Percentiles rank a stretch among this genome's conserved stretches.
These are phyloP conservation scores for Coenonympha arcania DNA, from an alignment of 2,888 invertebrate genomes.

Conservation along the genomic window DNA sequence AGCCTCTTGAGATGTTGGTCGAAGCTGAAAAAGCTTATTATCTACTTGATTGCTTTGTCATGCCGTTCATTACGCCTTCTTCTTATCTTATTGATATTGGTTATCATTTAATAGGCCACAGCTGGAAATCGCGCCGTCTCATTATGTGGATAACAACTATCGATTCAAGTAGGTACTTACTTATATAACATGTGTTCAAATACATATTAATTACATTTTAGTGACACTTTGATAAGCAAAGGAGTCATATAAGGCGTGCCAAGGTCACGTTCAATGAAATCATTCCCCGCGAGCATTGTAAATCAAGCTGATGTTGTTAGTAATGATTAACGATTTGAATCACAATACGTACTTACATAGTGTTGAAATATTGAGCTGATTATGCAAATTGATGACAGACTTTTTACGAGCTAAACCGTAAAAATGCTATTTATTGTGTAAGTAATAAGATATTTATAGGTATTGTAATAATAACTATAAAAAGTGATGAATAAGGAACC, in stretches of 20 bases:
- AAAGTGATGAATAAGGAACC: background rate
- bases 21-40: too few relatives aligned
- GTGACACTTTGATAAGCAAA: background rate
- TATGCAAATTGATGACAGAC: constrained; percentile 1
- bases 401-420: background rate
- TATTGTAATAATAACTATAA: background rate
- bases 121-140: too few relatives aligned
- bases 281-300: constrained; percentile 15
- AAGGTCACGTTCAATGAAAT: constrained; percentile 42
- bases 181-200: background rate
- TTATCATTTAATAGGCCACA: too few relatives aligned
- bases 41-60: too few relatives aligned
- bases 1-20: too few relatives aligned
- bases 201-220: background rate
- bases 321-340: background rate
- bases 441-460: background rate
- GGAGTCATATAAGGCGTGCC: constrained; percentile 39
- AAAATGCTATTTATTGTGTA: background rate
- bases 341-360: too few relatives aligned
- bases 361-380: background rate
- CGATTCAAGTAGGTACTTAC: too few relatives aligned
- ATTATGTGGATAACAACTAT: too few relatives aligned
- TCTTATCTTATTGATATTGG: too few relatives aligned
- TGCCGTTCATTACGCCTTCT: too few relatives aligned
- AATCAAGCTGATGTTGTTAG: constrained; percentile 13